Percentiles rank a stretch among this genome's conserved stretches.
phyloP scores from a whole-genome alignment of 2,797 vertebrate genomes.

The Parauchenoglanis ngamensis region DNA sequence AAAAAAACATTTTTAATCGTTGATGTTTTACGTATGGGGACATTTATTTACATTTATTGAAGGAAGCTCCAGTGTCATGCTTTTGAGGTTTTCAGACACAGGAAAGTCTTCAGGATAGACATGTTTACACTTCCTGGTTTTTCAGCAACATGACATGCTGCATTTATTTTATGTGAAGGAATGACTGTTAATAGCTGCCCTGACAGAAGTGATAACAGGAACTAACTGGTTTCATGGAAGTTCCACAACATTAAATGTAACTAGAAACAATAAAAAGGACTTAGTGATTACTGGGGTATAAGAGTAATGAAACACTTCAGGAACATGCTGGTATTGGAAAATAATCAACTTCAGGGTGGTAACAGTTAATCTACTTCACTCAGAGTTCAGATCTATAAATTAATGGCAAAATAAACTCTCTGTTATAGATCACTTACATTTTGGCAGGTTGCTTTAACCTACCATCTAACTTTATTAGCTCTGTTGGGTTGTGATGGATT shows the following conservation, averaged over 20 bases:
- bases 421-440: not conserved
- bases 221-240: not conserved
- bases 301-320: not conserved
- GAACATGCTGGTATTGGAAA: not conserved
- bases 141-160: not conserved
- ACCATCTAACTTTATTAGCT: not conserved
- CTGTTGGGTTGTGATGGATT: not conserved
- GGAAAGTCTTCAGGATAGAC: not conserved
- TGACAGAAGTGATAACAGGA: conserved; percentile 1
- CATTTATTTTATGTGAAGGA: not conserved
- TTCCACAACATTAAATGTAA: not conserved
- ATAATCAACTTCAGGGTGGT: not conserved
- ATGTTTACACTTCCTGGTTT: not conserved
- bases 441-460: not conserved
- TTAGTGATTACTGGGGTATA: not conserved
- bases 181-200: not conserved
- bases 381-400: not conserved
- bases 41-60: not conserved
- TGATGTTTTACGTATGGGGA: not conserved
- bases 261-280: conserved; percentile 7
- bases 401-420: not conserved
- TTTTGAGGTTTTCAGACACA: not conserved
- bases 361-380: not conserved
- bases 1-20: not conserved
- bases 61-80: not conserved